These are phyloP conservation scores for Gonocerus acuteangulatus DNA, from an alignment of 2,888 invertebrate genomes.

Conservation along the genomic window DNA sequence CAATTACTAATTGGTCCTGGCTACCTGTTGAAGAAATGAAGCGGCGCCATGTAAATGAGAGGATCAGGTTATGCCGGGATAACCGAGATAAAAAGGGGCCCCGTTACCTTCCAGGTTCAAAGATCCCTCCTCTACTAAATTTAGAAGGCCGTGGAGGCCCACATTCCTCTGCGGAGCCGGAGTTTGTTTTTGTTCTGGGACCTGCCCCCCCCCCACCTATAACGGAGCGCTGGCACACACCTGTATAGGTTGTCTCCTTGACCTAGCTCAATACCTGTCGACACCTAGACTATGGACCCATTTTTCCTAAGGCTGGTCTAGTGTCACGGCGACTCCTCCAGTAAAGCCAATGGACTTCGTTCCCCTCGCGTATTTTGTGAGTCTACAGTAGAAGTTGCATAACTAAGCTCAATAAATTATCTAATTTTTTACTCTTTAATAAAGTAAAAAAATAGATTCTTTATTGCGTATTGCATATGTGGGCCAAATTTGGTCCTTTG, in stretches of 20 bases:
- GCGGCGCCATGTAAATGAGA: conserved; percentile 24
- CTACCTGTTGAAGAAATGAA: conserved; percentile 1
- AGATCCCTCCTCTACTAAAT: conserved; percentile 22
- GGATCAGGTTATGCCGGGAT: conserved; percentile 21
- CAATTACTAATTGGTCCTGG: conserved; percentile 17
- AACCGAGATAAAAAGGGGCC: conserved; percentile 13
- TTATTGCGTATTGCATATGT: no score
- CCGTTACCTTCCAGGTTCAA: conserved; percentile 26
- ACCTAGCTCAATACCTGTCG: conserved; percentile 3
- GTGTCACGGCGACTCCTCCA: no score
- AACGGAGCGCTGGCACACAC: background rate
- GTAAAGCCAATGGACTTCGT: no score
- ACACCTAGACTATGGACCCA: background rate
- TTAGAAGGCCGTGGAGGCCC: conserved; percentile 14
- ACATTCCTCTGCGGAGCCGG: conserved; percentile 7
- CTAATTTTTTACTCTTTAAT: no score
- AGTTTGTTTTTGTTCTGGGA: conserved; percentile 18
- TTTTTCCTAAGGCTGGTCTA: background rate
- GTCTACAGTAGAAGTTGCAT: no score
- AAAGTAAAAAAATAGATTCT: no score
- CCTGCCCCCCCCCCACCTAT: background rate
- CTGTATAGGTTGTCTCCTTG: background rate
- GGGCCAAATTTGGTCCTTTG: no score
- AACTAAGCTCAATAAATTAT: no score
- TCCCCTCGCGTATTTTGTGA: no score